Evolutionary conservation across 2,113 vertebrate species (phyloP), one percentile per base, ranked within the genome.

Genomic region (Dicerorhinus sumatrensis): DNA sequence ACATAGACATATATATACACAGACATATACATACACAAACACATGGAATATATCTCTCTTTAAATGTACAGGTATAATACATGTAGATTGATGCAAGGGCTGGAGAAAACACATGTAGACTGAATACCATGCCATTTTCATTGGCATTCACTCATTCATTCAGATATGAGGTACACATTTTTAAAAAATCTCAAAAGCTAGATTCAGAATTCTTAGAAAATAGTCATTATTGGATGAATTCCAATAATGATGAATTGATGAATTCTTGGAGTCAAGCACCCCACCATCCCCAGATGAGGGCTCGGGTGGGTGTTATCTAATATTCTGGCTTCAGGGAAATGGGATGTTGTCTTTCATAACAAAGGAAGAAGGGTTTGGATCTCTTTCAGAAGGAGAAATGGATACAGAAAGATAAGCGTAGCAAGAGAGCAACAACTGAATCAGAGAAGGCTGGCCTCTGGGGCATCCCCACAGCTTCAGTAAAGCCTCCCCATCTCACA

Each of bases 121-220:
- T 13, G 58, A 81, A 69, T 83, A 36, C 6, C 18, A 82, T n/a
- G n/a, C 36, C n/a, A 83, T 76, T 70, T 81, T 76, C 33, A 95
- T 54, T 79, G 7, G 67, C 12, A 82, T 54, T 84, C 23, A 87
- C 46, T 84, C 23, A 63, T 27, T 65, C 27, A 75, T 62, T 82
- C 6, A 69, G 36, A 69, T 48, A 83, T 36, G 33, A 79, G 14
- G 91, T 39, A 82, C 2, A 36, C 2, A 4, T 42, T 8, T 77
- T 39, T 39, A 1, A 31, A 73, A 51, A 39, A 60, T 75, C 3
- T 46, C 36, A 91, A 72, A 75, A 89, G 6, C 58, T 75, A 82
- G 21, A 67, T 88, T 73, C 16, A 72, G 67, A 92, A 89, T 94
- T 86, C n/a, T 82, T 75, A 70, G 83, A 63, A 56, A 31, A 84